A percentile compares a stretch with the other conserved stretches of the same genome.
phyloP scores from a whole-genome alignment of 2,888 invertebrate genomes.

The Lasioglossum vierecki region DNA sequence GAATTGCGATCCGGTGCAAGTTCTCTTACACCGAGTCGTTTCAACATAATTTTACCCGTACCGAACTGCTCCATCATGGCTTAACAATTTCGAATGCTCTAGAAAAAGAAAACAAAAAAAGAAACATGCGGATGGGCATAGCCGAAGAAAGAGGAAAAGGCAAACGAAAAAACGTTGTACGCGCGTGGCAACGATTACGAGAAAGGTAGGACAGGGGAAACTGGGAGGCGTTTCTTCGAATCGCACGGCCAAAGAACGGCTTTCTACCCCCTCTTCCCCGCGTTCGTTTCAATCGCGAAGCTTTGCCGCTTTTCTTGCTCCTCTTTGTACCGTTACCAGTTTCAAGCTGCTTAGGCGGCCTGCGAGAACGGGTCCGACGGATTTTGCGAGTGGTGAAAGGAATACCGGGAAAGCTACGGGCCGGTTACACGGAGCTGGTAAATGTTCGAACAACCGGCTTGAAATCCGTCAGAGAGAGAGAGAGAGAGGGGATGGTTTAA shows the following conservation, averaged over 20 bases:
- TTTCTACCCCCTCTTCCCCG: not conserved
- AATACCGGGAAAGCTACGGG: not conserved
- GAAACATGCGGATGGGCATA: not conserved
- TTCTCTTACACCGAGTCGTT: not conserved
- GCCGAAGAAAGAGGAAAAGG: not conserved
- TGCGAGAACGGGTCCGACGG: not conserved
- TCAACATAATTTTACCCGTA: not conserved
- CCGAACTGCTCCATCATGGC: not conserved
- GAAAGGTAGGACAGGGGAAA: not conserved
- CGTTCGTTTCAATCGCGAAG: not conserved
- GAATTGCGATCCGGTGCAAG: not conserved
- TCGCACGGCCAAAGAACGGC: not conserved
- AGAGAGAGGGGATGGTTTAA: not conserved
- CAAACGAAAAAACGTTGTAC: not conserved
- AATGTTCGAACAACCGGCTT: not conserved
- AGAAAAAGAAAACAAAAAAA: no score
- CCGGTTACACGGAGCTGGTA: not conserved
- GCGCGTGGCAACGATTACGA: not conserved
- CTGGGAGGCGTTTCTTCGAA: constrained; percentile 1
- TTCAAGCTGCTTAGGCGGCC: constrained; percentile 34
- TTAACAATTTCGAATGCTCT: not conserved
- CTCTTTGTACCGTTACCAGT: constrained; percentile 23
- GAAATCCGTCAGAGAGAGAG: not conserved
- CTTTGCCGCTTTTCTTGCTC: constrained; percentile 7
- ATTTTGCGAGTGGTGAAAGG: constrained; percentile 2